These are phyloP conservation scores for Thalassoma bifasciatum DNA, from an alignment of 2,113 vertebrate genomes.

Conservation along the genomic window DNA sequence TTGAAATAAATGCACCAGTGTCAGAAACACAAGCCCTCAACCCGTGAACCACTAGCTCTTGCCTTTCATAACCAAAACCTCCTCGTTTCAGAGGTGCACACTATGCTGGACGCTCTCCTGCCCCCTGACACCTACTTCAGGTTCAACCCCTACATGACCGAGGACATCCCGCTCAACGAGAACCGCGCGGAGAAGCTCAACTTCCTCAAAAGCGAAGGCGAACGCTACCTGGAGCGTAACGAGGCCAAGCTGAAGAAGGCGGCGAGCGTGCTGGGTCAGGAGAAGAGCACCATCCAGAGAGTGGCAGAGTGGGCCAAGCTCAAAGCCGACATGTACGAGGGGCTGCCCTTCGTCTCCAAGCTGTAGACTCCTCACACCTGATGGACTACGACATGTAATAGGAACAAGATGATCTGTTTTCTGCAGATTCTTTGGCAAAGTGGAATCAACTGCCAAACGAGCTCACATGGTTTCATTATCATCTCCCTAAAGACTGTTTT, in stretches of 20 bases:
- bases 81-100: slow-evolving; percentile 89
- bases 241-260: slow-evolving; percentile 92
- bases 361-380: slow-evolving; percentile 74
- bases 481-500: not conserved
- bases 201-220: slow-evolving; percentile 89
- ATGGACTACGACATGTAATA: not conserved
- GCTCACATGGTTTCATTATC: not conserved
- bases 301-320: slow-evolving; percentile 92
- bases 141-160: slow-evolving; percentile 94
- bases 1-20: no score
- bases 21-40: no score
- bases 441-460: not conserved
- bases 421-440: not conserved
- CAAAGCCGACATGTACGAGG: slow-evolving; percentile 93
- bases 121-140: slow-evolving; percentile 94
- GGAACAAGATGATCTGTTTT: slow-evolving; percentile 1
- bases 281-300: slow-evolving; percentile 90
- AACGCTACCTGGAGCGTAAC: slow-evolving; percentile 91
- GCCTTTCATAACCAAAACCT: not conserved
- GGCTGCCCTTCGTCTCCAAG: slow-evolving; percentile 89
- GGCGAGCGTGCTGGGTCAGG: slow-evolving; percentile 87
- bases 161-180: slow-evolving; percentile 95
- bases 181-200: slow-evolving; percentile 90
- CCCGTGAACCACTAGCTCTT: not conserved
- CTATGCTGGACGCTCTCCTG: slow-evolving; percentile 94